phyloP scores from a whole-genome alignment of 2,888 invertebrate species.

The Drepanosiphum platanoidis region DNA sequence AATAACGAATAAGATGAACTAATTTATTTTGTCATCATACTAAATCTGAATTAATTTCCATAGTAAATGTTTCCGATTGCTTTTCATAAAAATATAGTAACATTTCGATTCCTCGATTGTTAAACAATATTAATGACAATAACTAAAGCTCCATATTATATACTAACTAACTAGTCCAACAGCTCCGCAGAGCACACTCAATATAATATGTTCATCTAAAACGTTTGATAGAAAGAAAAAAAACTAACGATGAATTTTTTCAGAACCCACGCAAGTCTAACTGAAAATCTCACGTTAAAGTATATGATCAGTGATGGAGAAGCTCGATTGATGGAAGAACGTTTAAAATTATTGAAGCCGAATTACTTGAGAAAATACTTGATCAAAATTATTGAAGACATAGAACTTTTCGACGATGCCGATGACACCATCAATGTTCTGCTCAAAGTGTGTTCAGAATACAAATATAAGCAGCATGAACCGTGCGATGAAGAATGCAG shows the following conservation, averaged over 20 bases:
- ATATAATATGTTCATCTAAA: no score
- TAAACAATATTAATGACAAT: no score
- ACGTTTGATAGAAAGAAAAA: no score
- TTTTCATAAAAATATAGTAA: no score
- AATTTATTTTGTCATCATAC: no score
- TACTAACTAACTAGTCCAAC: no score
- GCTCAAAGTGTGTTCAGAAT: constrained; percentile 36
- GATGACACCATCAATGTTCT: constrained; percentile 44
- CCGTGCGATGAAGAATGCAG: constrained; percentile 38
- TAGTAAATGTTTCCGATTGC: no score
- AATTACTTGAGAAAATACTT: constrained; percentile 43
- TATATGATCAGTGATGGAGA: constrained; percentile 39
- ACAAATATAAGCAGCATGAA: constrained; percentile 37
- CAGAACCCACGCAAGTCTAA: constrained; percentile 55
- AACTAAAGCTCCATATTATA: no score
- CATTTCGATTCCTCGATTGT: no score
- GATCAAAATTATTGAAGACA: constrained; percentile 44
- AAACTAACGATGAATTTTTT: not conserved
- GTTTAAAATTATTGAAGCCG: constrained; percentile 34
- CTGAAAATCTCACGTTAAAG: constrained; percentile 6
- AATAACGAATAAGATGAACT: no score
- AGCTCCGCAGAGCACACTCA: no score
- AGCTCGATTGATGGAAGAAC: constrained; percentile 40
- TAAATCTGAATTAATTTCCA: no score
- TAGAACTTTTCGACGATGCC: not conserved